Conservation (phyloP, 2,113 vertebrate genomes). For the Oreotrochilus melanogaster region DNA sequence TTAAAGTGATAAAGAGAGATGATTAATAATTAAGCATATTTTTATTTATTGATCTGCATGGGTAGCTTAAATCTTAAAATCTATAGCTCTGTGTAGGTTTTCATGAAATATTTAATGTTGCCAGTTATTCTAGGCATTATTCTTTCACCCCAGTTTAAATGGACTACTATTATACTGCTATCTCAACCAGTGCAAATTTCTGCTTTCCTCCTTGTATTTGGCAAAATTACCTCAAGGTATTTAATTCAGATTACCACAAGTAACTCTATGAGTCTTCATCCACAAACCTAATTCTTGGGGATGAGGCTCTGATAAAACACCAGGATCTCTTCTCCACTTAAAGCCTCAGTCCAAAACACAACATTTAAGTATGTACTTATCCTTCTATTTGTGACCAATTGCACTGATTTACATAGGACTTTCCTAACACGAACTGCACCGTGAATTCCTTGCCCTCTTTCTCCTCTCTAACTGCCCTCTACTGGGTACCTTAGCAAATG, state of each 20-base stretch:
- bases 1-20: conserved; percentile 27
- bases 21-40: conserved; percentile 55
- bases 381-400: neutral
- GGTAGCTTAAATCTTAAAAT: conserved; percentile 38
- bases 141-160: neutral
- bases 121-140: neutral
- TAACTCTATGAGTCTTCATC: neutral
- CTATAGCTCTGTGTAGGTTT: neutral
- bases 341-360: neutral
- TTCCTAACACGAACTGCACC: neutral
- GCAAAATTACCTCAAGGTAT: neutral
- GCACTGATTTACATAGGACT: neutral
- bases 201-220: neutral
- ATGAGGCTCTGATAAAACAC: neutral
- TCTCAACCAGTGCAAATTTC: neutral
- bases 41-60: conserved; percentile 32
- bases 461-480: neutral
- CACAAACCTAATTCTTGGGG: neutral
- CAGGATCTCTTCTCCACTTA: neutral
- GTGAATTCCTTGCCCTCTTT: neutral
- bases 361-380: neutral
- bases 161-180: neutral
- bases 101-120: neutral
- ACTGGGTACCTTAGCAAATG: neutral
- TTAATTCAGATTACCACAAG: neutral